A percentile compares a stretch with the other conserved stretches of the same genome.
phyloP scores from a whole-genome alignment of 2,888 invertebrate species.

The Caenorhabditis plicata region DNA sequence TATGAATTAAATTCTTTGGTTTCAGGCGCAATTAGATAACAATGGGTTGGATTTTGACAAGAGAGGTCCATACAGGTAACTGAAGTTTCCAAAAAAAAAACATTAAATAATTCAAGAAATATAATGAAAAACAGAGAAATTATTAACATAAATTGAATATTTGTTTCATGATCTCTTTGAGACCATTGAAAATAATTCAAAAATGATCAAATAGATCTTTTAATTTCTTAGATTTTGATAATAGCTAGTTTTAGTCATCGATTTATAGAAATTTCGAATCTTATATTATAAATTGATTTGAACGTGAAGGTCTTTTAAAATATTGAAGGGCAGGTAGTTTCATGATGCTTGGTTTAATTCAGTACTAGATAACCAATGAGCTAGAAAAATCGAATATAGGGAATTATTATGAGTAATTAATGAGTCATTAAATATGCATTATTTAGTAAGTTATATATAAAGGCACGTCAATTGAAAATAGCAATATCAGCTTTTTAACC shows the following conservation, averaged over 20 bases:
- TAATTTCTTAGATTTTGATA: too few species aligned
- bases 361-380: conserved; percentile 1
- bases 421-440: too few species aligned
- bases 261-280: background rate
- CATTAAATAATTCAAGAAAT: background rate
- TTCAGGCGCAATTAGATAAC: conserved; percentile 6
- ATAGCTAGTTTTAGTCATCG: background rate
- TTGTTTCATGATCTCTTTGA: too few species aligned
- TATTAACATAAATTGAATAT: too few species aligned
- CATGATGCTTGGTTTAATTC: background rate
- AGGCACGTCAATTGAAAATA: too few species aligned
- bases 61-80: conserved; percentile 31
- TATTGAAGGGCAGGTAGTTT: background rate
- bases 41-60: conserved; percentile 4
- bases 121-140: too few species aligned
- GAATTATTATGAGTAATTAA: too few species aligned
- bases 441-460: too few species aligned
- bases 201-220: too few species aligned
- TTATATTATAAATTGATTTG: background rate
- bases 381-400: background rate
- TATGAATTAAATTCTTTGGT: conserved; percentile 15
- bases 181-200: too few species aligned
- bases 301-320: background rate
- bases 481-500: too few species aligned
- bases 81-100: background rate